Conservation (phyloP, 2,888 invertebrate genomes). For the Dromius quadrimaculatus region DNA sequence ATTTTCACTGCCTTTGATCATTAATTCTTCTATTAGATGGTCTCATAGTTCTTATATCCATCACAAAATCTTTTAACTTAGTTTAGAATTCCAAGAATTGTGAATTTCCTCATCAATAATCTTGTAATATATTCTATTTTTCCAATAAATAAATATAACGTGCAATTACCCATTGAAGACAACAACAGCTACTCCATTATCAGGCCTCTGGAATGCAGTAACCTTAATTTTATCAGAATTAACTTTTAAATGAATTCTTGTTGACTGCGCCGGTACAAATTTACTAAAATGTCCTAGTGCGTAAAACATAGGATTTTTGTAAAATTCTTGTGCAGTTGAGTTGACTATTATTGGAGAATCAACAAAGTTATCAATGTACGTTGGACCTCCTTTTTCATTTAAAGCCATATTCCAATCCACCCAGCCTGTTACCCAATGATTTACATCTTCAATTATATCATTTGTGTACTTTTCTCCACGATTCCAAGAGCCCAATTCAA, state of each 20-base stretch:
- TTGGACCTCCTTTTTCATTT: slow-evolving; percentile 80
- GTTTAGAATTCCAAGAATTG: too few relatives aligned
- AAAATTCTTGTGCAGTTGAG: slow-evolving; percentile 74
- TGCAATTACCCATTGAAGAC: slow-evolving; percentile 68
- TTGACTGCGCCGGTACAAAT: slow-evolving; percentile 75
- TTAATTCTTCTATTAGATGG: too few relatives aligned
- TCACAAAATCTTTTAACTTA: too few relatives aligned
- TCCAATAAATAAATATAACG: not conserved
- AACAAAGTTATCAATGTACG: slow-evolving; percentile 80
- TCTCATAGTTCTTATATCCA: too few relatives aligned
- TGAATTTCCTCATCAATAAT: too few relatives aligned
- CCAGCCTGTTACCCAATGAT: slow-evolving; percentile 83
- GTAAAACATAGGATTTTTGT: slow-evolving; percentile 89
- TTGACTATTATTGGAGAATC: slow-evolving; percentile 82
- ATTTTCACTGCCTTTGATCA: too few relatives aligned
- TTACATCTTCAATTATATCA: slow-evolving; percentile 78
- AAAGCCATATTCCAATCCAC: slow-evolving; percentile 89
- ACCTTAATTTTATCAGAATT: slow-evolving; percentile 60
- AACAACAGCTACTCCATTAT: slow-evolving; percentile 66
- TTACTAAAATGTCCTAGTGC: slow-evolving; percentile 79
- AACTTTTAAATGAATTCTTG: slow-evolving; percentile 60
- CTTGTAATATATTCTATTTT: not conserved
- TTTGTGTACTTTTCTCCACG: slow-evolving; percentile 67
- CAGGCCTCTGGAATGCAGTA: slow-evolving; percentile 68
- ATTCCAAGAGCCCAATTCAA: slow-evolving; percentile 72